Conservation (phyloP, 92 coral and sea anemone genomes). For the Virgularia gustaviana region DNA sequence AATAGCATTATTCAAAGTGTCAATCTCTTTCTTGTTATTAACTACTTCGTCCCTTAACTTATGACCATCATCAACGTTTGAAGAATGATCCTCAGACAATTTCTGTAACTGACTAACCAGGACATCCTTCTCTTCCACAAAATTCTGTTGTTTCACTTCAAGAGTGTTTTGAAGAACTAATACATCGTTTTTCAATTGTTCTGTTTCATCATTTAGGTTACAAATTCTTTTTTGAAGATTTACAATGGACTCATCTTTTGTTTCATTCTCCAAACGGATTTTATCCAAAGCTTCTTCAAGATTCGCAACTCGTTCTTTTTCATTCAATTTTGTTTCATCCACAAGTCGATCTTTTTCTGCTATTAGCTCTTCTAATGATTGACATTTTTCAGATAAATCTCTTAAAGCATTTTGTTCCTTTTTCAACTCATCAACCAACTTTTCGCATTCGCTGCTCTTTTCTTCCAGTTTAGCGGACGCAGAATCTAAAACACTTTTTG, state of each 20-base stretch:
- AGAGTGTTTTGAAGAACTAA: conserved; percentile 56
- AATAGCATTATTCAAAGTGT: conserved; percentile 25
- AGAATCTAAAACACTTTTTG: conserved; percentile 23
- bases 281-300: conserved; percentile 41
- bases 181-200: conserved; percentile 57
- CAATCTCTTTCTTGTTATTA: conserved; percentile 56
- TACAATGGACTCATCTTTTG: conserved; percentile 45
- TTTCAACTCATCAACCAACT: conserved; percentile 19
- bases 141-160: conserved; percentile 52
- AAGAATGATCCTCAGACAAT: conserved; percentile 35
- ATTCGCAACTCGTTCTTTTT: conserved; percentile 45
- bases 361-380: conserved; percentile 38
- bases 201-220: conserved; percentile 59
- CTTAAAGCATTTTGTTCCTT: conserved; percentile 51
- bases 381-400: conserved; percentile 54
- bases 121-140: conserved; percentile 52
- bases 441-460: conserved; percentile 32
- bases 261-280: conserved; percentile 38
- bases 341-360: conserved; percentile 52
- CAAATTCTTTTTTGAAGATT: conserved; percentile 35
- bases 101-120: conserved; percentile 47
- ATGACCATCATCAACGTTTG: conserved; percentile 46
- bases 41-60: conserved; percentile 44
- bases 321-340: conserved; percentile 33
- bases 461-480: conserved; percentile 25